Percentiles rank a stretch among this genome's conserved stretches.
Evolutionary conservation across 2,797 vertebrate genomes (phyloP).

Genomic region (Serranus cabrilla): DNA sequence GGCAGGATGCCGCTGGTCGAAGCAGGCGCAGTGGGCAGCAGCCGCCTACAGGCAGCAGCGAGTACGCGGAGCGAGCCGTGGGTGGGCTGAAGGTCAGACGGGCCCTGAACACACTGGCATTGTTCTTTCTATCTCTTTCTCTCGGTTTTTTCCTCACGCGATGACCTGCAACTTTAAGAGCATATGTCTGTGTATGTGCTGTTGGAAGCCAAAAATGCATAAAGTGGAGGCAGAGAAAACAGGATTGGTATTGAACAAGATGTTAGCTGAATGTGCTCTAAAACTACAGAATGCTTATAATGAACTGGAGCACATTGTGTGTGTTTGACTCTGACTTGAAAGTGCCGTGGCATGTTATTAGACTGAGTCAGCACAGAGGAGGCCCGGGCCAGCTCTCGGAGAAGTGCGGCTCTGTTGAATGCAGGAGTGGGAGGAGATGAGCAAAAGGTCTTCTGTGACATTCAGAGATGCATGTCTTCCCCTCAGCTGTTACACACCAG

Average conservation of each 20-base stretch:
- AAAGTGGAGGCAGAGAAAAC: not conserved
- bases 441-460: conserved; percentile 60
- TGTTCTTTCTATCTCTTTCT: conserved; percentile 43
- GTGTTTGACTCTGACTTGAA: conserved; percentile 22
- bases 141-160: not conserved
- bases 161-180: conserved; percentile 19
- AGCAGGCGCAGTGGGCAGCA: conserved; percentile 57
- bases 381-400: conserved; percentile 42
- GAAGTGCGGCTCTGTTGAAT: conserved; percentile 57
- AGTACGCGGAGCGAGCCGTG: conserved; percentile 58
- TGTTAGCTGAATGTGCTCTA: not conserved
- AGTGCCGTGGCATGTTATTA: conserved; percentile 48
- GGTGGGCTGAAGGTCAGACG: conserved; percentile 76
- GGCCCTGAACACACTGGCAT: conserved; percentile 55
- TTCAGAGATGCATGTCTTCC: conserved; percentile 60
- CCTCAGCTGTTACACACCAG: conserved; percentile 54
- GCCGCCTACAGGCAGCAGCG: conserved; percentile 53
- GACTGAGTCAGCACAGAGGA: conserved; percentile 68
- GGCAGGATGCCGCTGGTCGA: conserved; percentile 53
- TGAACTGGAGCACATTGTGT: conserved; percentile 30
- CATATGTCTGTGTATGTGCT: conserved; percentile 16
- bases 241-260: no score
- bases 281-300: conserved; percentile 2
- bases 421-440: conserved; percentile 66
- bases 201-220: not conserved